Evolutionary conservation across 2,113 vertebrate species (phyloP).

Genomic region (Dromiciops gliroides): DNA sequence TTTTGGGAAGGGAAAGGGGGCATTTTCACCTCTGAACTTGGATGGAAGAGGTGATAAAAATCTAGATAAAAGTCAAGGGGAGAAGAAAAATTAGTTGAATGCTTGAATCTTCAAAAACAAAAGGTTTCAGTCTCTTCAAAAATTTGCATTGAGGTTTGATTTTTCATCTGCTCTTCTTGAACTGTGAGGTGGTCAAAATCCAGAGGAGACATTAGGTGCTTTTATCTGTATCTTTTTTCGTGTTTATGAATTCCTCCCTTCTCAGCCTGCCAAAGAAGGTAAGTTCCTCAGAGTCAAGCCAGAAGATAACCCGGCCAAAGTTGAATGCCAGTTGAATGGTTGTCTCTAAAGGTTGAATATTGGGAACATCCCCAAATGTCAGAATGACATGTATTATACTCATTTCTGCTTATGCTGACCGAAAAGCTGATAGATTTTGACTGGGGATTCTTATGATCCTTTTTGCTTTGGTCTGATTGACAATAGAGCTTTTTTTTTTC

Average conservation of each 20-base stretch:
- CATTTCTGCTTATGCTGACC: background rate
- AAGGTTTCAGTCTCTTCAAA: slow-evolving; percentile 1
- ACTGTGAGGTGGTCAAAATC: slow-evolving; percentile 18
- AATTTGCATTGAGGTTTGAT: slow-evolving; percentile 34
- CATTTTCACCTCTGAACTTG: slow-evolving; percentile 27
- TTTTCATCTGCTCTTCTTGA: background rate
- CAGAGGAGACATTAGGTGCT: background rate
- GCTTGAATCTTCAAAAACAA: background rate
- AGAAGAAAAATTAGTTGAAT: background rate
- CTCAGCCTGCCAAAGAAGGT: slow-evolving; percentile 18
- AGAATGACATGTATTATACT: background rate
- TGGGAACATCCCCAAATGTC: background rate
- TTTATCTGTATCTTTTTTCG: background rate
- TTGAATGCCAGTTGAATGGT: background rate
- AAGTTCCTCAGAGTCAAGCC: background rate
- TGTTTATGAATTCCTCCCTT: background rate
- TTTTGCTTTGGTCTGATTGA: slow-evolving; percentile 27
- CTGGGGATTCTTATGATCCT: background rate
- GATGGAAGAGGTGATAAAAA: slow-evolving; percentile 33
- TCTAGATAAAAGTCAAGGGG: background rate
- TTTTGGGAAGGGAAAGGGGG: background rate
- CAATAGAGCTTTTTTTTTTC: background rate
- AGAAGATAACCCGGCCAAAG: background rate
- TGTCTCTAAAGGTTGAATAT: background rate
- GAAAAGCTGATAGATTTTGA: slow-evolving; percentile 7